Base-by-base conservation (phyloP, 2,797 vertebrate genomes). In the Synaphobranchus kaupii region DNA sequence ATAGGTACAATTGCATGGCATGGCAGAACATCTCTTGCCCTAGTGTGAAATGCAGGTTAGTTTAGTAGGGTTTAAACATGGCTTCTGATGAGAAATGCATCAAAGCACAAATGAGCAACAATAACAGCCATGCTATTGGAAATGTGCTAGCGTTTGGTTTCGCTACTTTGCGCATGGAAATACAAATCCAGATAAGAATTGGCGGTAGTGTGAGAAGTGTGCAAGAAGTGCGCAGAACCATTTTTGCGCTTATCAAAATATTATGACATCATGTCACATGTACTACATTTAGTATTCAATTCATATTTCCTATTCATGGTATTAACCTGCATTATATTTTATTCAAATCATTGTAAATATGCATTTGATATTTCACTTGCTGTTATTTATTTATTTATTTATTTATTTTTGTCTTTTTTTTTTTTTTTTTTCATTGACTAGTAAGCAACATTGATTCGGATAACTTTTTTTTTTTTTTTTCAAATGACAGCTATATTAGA, bases 401-500 rank as follows among this genome's bases (percentile, higher is more conserved):
- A 4, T n/a, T 68, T n/a, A 0, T 4, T 1, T 68, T 28, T 6
- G 22, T n/a, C 22, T 31, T 71, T 34, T 66, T 15, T 0, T 1
- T 7, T n/a, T 3, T 31, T 71, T 34, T 66, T 34, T 8, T 8
- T 9, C 60, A 66, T 20, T 58, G 56, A 15, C 12, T 66, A 4
- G 22, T 8, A 76, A 22, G 13, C 2, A 39, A 44, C 31, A 17
- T 3, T 3, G 39, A 56, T 8, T 15, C 54, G 8, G 15, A 73
- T 68, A 34, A 73, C 44, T 78, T 31, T 12, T 31, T 2, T 73
- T 78, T 31, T 12, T 31, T 2, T 73, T 9, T 22, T 85, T 60
- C 84, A 25, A 58, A 47, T 88, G 86, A 85, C 71, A 78, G 84
- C 66, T 85, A 80, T 89, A 83, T 89, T 85, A 87, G 83, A 84